Base-by-base conservation (phyloP, 2,797 vertebrate species). In the Salmo trutta region DNA sequence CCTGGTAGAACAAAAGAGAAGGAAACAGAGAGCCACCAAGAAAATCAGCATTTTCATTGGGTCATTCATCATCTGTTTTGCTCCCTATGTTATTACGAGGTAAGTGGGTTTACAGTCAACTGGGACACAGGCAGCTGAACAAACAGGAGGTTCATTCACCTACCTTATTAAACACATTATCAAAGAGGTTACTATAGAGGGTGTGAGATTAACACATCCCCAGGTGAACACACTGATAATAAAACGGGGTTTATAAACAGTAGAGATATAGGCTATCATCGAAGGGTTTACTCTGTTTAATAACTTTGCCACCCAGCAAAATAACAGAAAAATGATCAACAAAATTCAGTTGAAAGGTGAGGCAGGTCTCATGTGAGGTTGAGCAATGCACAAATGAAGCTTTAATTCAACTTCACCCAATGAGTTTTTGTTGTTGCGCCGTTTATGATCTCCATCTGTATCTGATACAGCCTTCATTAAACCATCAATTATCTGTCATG, bases 11-110 rank as follows among this genome's bases (percentile, higher is more conserved):
- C 95, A 96, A 88, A 96, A 95, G 88, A 91, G 91, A 85, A 93
- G 94, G 81, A 87, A 93, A 85, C 94, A 94, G 86, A 88, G 94
- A 74, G 96, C 95, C 66, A 95, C 95, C 0, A 95, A 96, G 91
- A 96, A 96, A 93, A 96, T 96, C 86, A 95, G 95, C 93, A 94
- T 96, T 92, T 96, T 96, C 89, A 96, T 95, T 76, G 94, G 95
- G 68, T 96, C 96, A 0, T 96, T 97, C 79, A 89, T 96, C 85
- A 79, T 96, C 90, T 96, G 94, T 91, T 96, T 97, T 81, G 95
- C 95, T 84, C 95, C 95, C 71, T 95, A 95, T 82, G 95, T 95
- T 75, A 94, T 96, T 78, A 97, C 95, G 82, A 95, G 95, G 95
- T 96, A 88, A 91, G 93, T 89, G 72, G 0, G 66, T 15, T 67